These are phyloP conservation scores for Lordiphosa collinella DNA, from an alignment of 1,140 invertebrate genomes.

Conservation along the genomic window DNA sequence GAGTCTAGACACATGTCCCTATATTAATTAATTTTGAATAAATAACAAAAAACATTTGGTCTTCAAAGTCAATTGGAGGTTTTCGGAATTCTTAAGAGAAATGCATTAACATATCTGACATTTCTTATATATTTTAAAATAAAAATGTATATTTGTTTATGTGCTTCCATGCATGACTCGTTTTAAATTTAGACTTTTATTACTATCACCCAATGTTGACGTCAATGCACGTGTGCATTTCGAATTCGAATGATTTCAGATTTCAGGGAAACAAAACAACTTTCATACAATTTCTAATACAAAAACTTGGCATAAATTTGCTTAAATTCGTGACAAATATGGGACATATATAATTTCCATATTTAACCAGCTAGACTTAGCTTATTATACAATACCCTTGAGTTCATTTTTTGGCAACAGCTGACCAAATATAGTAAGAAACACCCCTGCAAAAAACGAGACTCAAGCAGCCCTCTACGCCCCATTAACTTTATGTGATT, in stretches of 20 bases:
- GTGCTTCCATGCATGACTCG: slow-evolving; percentile 3
- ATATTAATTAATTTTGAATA: slow-evolving; percentile 2
- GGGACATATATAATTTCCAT: not conserved
- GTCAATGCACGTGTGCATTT: slow-evolving; percentile 2
- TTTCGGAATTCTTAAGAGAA: not conserved
- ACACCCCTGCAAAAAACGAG: slow-evolving; percentile 4
- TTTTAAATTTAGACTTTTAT: slow-evolving; percentile 32
- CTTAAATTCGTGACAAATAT: not conserved
- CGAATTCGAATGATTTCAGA: not conserved
- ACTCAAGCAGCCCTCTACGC: slow-evolving; percentile 26
- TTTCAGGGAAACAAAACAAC: too few relatives aligned
- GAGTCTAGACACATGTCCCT: slow-evolving; percentile 12
- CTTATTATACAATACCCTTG: not conserved
- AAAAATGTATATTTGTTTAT: too few relatives aligned
- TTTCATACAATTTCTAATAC: not conserved
- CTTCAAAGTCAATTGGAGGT: not conserved
- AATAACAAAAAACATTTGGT: not conserved
- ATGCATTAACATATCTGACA: not conserved
- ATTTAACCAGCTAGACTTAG: slow-evolving; percentile 17
- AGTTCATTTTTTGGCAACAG: slow-evolving; percentile 2
- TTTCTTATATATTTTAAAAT: not conserved
- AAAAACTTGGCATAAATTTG: too few relatives aligned
- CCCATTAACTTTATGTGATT: slow-evolving; percentile 30
- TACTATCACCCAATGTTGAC: not conserved
- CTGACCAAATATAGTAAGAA: slow-evolving; percentile 17